Conservation (phyloP, 2,888 invertebrate genomes). For the Sympetrum striolatum region DNA sequence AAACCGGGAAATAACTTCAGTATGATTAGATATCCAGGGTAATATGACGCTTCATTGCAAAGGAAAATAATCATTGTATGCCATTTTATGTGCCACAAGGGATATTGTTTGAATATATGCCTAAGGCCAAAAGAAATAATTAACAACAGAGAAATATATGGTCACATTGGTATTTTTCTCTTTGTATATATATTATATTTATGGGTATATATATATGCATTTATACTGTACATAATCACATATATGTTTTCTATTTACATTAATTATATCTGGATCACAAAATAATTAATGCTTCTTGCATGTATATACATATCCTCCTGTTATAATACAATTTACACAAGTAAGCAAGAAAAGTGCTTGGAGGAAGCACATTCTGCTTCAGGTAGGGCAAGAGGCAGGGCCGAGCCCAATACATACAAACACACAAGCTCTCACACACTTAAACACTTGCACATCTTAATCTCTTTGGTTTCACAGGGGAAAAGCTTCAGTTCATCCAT, state of each 20-base stretch:
- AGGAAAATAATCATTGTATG: too few relatives aligned
- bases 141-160: constrained; percentile 1
- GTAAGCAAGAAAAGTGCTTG: not conserved
- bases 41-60: too few relatives aligned
- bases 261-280: constrained; percentile 26
- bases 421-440: too few relatives aligned
- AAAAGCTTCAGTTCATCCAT: constrained; percentile 7
- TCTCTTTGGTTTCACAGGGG: constrained; percentile 43
- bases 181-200: constrained; percentile 28
- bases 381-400: constrained; percentile 28
- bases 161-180: constrained; percentile 27
- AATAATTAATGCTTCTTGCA: constrained; percentile 33
- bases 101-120: not conserved
- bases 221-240: constrained; percentile 40
- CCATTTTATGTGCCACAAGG: not conserved
- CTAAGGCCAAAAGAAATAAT: not conserved
- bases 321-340: constrained; percentile 36
- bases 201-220: not conserved
- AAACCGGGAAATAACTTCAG: too few relatives aligned
- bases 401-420: not conserved
- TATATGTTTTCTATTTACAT: constrained; percentile 40
- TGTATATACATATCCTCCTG: constrained; percentile 18
- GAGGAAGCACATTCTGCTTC: constrained; percentile 7
- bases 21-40: too few relatives aligned
- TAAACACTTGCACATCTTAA: not conserved